phyloP scores from a whole-genome alignment of 23 tunicate genomes.

The Phallusia fumigata region DNA sequence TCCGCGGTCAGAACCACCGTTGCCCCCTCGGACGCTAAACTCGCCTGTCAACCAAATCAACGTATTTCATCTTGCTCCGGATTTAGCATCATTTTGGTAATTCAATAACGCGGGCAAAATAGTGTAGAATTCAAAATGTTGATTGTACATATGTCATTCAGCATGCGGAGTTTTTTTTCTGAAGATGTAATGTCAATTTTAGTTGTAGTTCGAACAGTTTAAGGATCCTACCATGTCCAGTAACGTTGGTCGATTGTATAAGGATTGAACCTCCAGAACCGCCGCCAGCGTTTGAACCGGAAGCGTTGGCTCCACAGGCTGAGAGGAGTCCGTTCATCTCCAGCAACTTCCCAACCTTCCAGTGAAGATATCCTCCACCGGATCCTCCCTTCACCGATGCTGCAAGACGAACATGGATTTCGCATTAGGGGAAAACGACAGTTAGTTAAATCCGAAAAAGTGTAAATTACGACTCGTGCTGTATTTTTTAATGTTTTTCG shows the following conservation, averaged over 20 bases:
- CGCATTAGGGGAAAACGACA: not conserved
- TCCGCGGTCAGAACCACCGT: constrained; percentile 22
- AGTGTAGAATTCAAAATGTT: no score
- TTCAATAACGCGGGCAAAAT: not conserved
- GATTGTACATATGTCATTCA: no score
- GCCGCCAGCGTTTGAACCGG: constrained; percentile 21
- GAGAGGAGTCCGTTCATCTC: constrained; percentile 32
- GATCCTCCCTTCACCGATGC: constrained; percentile 18
- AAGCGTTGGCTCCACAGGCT: constrained; percentile 16
- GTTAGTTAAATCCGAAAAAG: not conserved
- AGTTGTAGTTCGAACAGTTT: no score
- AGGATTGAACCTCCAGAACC: constrained; percentile 34
- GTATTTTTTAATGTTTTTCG: not conserved
- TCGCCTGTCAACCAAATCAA: constrained; percentile 5
- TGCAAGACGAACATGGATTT: not conserved
- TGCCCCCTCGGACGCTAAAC: constrained; percentile 21
- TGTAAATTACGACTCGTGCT: not conserved
- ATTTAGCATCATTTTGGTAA: not conserved
- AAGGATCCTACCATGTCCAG: constrained; percentile 22
- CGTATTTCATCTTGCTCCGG: not conserved
- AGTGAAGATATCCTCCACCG: constrained; percentile 28
- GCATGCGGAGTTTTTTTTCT: no score
- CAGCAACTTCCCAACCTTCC: constrained; percentile 20
- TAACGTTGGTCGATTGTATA: constrained; percentile 27
- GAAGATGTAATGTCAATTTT: no score